A percentile compares a stretch with the other conserved stretches of the same genome.
Evolutionary conservation across 1,140 invertebrate species (phyloP).

Genomic region (Physella acuta): DNA sequence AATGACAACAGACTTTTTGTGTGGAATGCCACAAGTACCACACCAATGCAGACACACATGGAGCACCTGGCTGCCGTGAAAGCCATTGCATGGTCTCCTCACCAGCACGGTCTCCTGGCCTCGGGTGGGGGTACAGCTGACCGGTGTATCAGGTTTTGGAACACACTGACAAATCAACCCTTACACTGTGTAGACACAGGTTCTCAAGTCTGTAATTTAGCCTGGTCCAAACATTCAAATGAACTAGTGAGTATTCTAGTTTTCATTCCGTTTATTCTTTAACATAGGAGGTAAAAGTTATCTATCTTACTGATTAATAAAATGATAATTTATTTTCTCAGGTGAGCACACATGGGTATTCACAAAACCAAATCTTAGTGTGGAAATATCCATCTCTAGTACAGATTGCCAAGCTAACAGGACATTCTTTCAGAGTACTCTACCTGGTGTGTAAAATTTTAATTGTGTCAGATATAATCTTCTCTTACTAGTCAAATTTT

Average conservation of each 20-base stretch:
- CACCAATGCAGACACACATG: conserved; percentile 83
- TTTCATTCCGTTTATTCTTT: not conserved
- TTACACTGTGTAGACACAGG: conserved; percentile 99
- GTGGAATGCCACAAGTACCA: conserved; percentile 82
- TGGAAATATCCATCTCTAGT: conserved; percentile 99
- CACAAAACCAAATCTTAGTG: conserved; percentile 98
- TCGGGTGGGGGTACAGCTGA: conserved; percentile 98
- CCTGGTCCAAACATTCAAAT: conserved; percentile 98
- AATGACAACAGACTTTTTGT: conserved; percentile 99
- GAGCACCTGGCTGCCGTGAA: conserved; percentile 96
- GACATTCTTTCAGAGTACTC: conserved; percentile 94
- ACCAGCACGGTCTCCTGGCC: conserved; percentile 96
- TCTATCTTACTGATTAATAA: not conserved
- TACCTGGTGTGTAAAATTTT: conserved; percentile 74
- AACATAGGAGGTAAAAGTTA: not conserved
- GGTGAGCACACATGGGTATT: conserved; percentile 97
- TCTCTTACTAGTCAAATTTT: too few relatives aligned
- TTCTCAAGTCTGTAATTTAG: conserved; percentile 97
- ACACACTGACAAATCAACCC: conserved; percentile 97
- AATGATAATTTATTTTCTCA: conserved; percentile 40
- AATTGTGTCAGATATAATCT: too few relatives aligned
- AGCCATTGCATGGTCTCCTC: conserved; percentile 99
- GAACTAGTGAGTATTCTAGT: conserved; percentile 75
- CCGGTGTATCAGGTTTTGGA: conserved; percentile 86
- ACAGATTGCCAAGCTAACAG: conserved; percentile 96